Evolutionary conservation across 2,113 vertebrate genomes (phyloP).

Genomic region (Lepisosteus oculatus): DNA sequence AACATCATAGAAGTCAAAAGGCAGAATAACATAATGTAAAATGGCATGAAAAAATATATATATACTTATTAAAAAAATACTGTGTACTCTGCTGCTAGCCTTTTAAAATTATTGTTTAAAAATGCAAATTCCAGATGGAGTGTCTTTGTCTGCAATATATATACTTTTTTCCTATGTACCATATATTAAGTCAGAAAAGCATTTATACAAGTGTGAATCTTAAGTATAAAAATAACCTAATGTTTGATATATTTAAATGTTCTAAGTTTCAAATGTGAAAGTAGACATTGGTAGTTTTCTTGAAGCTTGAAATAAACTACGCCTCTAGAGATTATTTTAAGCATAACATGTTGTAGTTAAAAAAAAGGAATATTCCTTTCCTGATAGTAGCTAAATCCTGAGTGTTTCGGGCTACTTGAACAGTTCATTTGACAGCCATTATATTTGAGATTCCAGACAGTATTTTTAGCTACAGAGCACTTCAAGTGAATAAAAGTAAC

Average conservation of each 20-base stretch:
- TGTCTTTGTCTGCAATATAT: conserved; percentile 9
- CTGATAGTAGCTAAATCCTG: conserved; percentile 10
- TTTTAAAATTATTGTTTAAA: conserved; percentile 9
- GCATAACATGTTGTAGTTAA: conserved; percentile 10
- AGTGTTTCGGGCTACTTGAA: conserved; percentile 7
- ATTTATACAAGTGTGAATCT: no score
- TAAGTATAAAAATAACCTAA: no score
- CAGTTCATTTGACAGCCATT: conserved; percentile 15
- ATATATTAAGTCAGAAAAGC: no score
- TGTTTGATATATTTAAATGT: background rate
- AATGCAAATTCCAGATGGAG: conserved; percentile 5
- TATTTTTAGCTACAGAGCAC: conserved; percentile 13
- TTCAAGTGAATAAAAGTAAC: conserved; percentile 22
- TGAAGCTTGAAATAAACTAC: background rate
- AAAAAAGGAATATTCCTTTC: background rate
- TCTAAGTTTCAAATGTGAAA: background rate
- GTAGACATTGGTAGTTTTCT: background rate
- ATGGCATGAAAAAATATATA: no score
- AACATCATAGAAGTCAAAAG: no score
- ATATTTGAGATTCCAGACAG: conserved; percentile 14
- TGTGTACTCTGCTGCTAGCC: conserved; percentile 14
- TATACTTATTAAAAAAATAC: no score
- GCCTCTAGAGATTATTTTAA: background rate
- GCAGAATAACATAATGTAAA: no score
- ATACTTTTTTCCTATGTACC: no score